These are phyloP conservation scores for Phymanthus crucifer DNA, from an alignment of 92 coral and sea anemone species.

Conservation along the genomic window DNA sequence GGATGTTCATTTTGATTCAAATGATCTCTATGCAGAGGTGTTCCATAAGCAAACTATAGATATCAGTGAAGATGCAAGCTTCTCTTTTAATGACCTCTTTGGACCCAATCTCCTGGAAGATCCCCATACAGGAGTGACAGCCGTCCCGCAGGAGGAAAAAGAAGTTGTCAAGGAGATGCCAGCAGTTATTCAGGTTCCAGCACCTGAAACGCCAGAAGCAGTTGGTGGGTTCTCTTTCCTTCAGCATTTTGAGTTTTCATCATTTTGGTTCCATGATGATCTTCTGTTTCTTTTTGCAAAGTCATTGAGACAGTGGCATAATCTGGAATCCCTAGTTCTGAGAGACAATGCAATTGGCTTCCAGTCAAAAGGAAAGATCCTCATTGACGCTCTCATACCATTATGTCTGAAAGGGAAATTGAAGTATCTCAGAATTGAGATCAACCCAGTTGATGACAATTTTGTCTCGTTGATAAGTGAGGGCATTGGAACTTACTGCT, in stretches of 20 bases:
- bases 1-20: constrained; percentile 27
- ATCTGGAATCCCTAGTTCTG: constrained; percentile 39
- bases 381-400: constrained; percentile 42
- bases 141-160: constrained; percentile 9
- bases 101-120: constrained; percentile 37
- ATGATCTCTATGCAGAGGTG: constrained; percentile 43
- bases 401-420: constrained; percentile 47
- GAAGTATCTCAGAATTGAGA: constrained; percentile 35
- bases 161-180: constrained; percentile 1
- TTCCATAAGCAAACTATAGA: constrained; percentile 42
- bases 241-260: constrained; percentile 50
- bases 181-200: constrained; percentile 19
- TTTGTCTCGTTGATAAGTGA: constrained; percentile 46
- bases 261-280: constrained; percentile 41
- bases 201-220: constrained; percentile 51
- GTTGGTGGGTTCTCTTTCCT: constrained; percentile 54
- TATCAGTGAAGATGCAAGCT: constrained; percentile 38
- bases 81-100: constrained; percentile 38
- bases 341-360: constrained; percentile 51
- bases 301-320: constrained; percentile 43
- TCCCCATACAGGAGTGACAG: not conserved
- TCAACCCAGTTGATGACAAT: constrained; percentile 46
- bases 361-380: constrained; percentile 40
- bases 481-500: constrained; percentile 41
- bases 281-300: constrained; percentile 40